These are phyloP conservation scores for Cebidichthys violaceus DNA, from an alignment of 2,113 vertebrate species.

Conservation along the genomic window DNA sequence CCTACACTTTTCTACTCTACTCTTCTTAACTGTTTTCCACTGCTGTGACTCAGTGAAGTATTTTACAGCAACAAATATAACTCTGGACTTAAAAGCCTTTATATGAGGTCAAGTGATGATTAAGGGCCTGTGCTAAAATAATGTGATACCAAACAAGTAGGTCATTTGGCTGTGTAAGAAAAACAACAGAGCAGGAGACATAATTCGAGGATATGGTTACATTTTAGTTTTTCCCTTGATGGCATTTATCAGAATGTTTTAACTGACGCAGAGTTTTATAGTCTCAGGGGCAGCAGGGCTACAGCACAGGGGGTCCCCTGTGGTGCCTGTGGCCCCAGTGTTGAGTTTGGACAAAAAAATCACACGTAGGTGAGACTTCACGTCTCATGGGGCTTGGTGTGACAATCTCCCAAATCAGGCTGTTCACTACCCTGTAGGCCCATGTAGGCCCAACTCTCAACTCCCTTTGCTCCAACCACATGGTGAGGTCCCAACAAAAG, in stretches of 20 bases:
- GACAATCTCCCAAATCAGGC: no score
- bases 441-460: no score
- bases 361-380: no score
- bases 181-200: not conserved
- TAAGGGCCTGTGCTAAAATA: slow-evolving; percentile 6
- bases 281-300: no score
- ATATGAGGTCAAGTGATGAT: slow-evolving; percentile 23
- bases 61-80: not conserved
- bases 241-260: not conserved
- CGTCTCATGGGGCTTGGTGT: no score
- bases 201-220: not conserved
- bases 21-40: not conserved
- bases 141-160: not conserved
- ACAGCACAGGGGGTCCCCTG: no score
- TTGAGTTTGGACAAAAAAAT: no score
- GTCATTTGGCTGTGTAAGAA: not conserved
- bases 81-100: not conserved
- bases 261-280: not conserved
- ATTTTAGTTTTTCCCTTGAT: not conserved
- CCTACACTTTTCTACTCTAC: not conserved
- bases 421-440: no score
- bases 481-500: no score
- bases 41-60: not conserved
- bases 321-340: no score
- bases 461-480: no score